Evolutionary conservation across 2,113 vertebrate genomes (phyloP), one percentile per base, ranked within the genome.

Genomic region (Tragelaphus buxtoni): DNA sequence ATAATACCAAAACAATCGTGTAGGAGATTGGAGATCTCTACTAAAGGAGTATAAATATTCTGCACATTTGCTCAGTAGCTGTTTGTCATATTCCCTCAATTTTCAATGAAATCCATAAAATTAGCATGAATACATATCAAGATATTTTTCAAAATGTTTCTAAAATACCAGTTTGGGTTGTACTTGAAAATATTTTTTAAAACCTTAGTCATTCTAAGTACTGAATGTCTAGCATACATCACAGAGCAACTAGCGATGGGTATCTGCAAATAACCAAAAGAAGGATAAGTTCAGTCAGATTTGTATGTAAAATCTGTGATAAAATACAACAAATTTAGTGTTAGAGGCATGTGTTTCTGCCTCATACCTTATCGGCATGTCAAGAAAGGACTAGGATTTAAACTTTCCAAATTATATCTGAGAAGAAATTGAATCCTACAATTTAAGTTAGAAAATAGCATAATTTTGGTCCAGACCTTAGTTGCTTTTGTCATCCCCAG

Each of bases 401-500:
- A 86, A 55, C 49, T 81, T 85, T 69, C n/a, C 28, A 85, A 74
- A 90, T 81, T 94, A 14, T 16, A 3, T 55, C 24, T 79, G 77
- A 72, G 74, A 89, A 82, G 42, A 93, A 97, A 94, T 45, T 65
- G 83, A 95, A 91, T 82, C 11, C 35, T 63, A 55, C 7, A 63
- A 7, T 55, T 72, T 45, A 80, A 81, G 26, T 88, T 74, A 55
- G 16, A 3, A 94, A 76, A n/a, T 72, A 47, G 61, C 45, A 42
- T 65, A 39, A 53, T 60, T 93, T 79, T 12, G 24, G 4, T 26
- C 7, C 32, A 81, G 17, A 84, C 0, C 4, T 92, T 26, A 69
- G 47, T 80, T 92, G 58, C 35, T 55, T 97, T 74, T 45, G 35
- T 76, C 58, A 49, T 90, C 9, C 45, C 39, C 86, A 72, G n/a